Evolutionary conservation across 2,888 invertebrate species (phyloP), one percentile per base, ranked within the genome.

Genomic region (Coecobrya sp.): DNA sequence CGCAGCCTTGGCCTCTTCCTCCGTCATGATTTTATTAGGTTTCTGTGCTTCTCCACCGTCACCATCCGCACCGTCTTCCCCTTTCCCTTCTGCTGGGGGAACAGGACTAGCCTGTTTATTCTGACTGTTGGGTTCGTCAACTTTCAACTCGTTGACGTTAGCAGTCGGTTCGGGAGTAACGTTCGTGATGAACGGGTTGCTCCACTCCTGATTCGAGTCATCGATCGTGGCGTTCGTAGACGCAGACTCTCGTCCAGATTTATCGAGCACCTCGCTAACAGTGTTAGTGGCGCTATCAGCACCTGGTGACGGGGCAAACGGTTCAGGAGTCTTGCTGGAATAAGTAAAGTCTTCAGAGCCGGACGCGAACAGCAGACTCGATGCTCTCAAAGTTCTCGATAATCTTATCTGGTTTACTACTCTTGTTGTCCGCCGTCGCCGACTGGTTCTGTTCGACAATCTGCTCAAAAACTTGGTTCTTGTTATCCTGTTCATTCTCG

Each of bases 1-100:
- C 89, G 98, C 99, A 22, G 98, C 98, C 96, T 99, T 99, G 10
- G 99, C 99, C 95, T 99, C 97, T 96, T 98, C 98, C 96, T 98
- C 98, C 1, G 98, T 98, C 11, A 97, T 98, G 94, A 98, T 98
- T 94, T 62, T 59, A 19, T 93, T 94, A 4, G 92, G 93, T 22
- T 91, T 87, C 19, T 89, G 79, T 19, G 82, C 27, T 25, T 82
- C 82, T 27, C 30, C 73, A 16, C 36, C 89, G 11, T 59, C 89
- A 30, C n/a, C 86, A 16, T 82, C 84, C n/a, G n/a, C n/a, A n/a
- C n/a, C n/a, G 22, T 82, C 82, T n/a, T 91, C 81, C 19, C 11
- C 86, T 13, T 86, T 59, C 1, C 8, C 13, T 0, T 22, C 81
- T 59, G 13, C 19, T 22, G 55, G 55, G 0, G 76, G 45, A n/a